A percentile compares a stretch with the other conserved stretches of the same genome.
These are phyloP conservation scores for Diaprepes abbreviatus DNA, from an alignment of 2,888 invertebrate genomes.

Conservation along the genomic window DNA sequence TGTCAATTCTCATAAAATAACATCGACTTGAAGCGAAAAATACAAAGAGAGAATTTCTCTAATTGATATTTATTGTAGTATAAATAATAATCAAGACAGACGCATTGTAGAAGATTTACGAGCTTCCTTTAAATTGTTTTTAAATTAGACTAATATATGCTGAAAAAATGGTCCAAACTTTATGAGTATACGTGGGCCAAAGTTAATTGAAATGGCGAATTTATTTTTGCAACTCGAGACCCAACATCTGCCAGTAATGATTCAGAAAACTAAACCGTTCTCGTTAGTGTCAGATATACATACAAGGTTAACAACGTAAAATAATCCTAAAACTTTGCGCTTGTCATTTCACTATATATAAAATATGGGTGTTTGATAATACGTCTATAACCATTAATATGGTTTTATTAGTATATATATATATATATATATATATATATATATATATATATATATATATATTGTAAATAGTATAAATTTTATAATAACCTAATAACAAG, in stretches of 20 bases:
- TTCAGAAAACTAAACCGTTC: conserved; percentile 7
- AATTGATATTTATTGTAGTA: conserved; percentile 42
- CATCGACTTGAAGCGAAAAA: conserved; percentile 29
- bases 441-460: no score
- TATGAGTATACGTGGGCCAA: conserved; percentile 33
- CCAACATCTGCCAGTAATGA: conserved; percentile 27
- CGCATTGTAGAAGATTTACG: conserved; percentile 21
- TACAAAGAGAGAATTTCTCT: conserved; percentile 13
- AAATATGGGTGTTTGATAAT: no score
- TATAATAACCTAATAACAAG: no score
- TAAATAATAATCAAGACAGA: conserved; percentile 38
- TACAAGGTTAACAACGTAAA: neutral
- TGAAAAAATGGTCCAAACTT: conserved; percentile 29
- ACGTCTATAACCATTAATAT: no score
- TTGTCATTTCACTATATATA: no score
- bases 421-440: no score
- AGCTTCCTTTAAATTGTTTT: conserved; percentile 31
- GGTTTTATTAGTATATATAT: no score
- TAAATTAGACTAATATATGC: conserved; percentile 33
- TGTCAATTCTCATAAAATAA: conserved; percentile 31
- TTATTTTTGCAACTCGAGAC: conserved; percentile 30
- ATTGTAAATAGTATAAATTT: no score
- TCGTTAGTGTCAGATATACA: conserved; percentile 9
- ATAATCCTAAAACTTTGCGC: no score
- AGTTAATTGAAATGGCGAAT: conserved; percentile 35